These are phyloP conservation scores for Aphelinus certus DNA, from an alignment of 1,140 invertebrate species.

Conservation along the genomic window DNA sequence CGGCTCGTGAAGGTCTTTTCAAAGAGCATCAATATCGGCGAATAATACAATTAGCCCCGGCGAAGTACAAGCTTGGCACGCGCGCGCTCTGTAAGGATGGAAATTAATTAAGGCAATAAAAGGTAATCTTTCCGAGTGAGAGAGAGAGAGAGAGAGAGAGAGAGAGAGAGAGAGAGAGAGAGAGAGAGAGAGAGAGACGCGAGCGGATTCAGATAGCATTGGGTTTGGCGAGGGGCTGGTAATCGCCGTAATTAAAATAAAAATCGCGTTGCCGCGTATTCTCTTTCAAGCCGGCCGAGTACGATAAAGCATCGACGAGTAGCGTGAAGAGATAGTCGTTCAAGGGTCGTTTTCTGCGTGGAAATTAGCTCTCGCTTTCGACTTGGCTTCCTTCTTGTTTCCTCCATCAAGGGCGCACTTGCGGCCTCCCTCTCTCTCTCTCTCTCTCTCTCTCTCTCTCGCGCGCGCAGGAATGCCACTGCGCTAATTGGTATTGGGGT, in stretches of 20 bases:
- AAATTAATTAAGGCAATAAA: conserved; percentile 55
- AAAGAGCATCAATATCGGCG: conserved; percentile 48
- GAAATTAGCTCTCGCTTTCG: no score
- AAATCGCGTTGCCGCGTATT: conserved; percentile 13
- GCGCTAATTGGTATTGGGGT: no score
- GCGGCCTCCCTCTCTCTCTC: background rate
- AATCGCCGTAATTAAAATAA: conserved; percentile 31
- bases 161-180: no score
- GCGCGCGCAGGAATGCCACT: no score
- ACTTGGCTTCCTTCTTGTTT: no score
- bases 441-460: background rate
- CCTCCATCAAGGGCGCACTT: background rate
- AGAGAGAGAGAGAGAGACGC: no score
- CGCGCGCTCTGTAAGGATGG: conserved; percentile 33
- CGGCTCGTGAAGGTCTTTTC: conserved; percentile 33
- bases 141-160: no score
- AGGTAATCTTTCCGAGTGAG: conserved; percentile 35
- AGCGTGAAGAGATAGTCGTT: no score
- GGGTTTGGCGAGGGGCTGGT: background rate
- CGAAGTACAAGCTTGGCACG: conserved; percentile 20
- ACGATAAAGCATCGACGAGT: no score
- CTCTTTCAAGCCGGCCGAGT: background rate
- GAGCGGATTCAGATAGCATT: background rate
- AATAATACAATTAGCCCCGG: conserved; percentile 50
- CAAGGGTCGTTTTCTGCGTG: no score